Conservation (phyloP, 2,113 vertebrate species). For the Erythrocercus mccallii region DNA sequence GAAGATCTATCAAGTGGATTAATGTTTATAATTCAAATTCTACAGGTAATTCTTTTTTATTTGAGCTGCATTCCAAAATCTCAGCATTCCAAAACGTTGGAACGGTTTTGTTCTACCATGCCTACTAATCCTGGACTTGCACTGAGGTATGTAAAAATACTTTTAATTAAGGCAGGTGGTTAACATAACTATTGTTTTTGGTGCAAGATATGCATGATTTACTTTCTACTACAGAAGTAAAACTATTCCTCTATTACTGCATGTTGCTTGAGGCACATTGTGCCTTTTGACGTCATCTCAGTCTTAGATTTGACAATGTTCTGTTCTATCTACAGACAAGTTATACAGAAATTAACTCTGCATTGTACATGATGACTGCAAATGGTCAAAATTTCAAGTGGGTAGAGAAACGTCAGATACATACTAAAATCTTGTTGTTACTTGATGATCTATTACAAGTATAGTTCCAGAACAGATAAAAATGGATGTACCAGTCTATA, state of each 20-base stretch:
- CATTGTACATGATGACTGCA: not conserved
- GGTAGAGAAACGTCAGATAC: not conserved
- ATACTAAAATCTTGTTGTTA: not conserved
- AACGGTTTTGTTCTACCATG: slow-evolving; percentile 88
- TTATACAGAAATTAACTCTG: not conserved
- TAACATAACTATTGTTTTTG: not conserved
- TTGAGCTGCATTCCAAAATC: slow-evolving; percentile 87
- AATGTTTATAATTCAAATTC: slow-evolving; percentile 49
- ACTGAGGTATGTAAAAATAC: slow-evolving; percentile 82
- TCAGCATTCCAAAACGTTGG: slow-evolving; percentile 88
- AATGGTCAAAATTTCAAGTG: not conserved
- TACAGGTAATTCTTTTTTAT: slow-evolving; percentile 90
- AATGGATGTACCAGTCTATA: not conserved
- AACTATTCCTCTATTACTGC: not conserved
- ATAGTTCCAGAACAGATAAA: not conserved
- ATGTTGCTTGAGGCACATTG: not conserved
- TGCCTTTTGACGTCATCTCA: not conserved
- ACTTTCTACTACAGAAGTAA: not conserved
- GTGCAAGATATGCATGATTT: not conserved
- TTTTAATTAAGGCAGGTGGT: not conserved
- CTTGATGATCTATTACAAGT: not conserved
- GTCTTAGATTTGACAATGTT: not conserved
- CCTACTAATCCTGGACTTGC: slow-evolving; percentile 89
- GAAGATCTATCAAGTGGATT: not conserved
- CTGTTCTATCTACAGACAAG: not conserved